phyloP scores from a whole-genome alignment of 2,888 invertebrate genomes.

The Pollenia griseotomentosa region DNA sequence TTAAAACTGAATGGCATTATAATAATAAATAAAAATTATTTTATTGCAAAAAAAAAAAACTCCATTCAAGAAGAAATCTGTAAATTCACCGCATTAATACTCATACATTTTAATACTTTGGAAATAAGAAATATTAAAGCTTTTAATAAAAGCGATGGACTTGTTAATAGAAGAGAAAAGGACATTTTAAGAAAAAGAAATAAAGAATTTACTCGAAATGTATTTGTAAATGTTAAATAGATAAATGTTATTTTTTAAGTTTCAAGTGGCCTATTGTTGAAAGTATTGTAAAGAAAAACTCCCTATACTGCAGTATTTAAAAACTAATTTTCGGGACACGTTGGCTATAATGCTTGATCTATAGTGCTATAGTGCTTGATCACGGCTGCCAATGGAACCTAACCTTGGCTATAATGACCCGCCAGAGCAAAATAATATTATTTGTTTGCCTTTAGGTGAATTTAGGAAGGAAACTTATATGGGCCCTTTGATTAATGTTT shows the following conservation, averaged over 20 bases:
- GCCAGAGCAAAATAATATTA: no score
- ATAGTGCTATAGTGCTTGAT: no score
- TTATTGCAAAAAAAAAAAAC: not conserved
- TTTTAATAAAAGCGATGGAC: slow-evolving; percentile 62
- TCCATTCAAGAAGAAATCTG: not conserved
- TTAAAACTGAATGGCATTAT: slow-evolving; percentile 25
- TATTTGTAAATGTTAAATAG: not conserved
- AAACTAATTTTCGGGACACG: no score
- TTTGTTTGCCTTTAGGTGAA: no score
- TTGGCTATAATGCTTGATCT: no score
- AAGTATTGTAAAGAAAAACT: no score
- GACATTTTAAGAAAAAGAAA: not conserved
- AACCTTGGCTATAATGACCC: no score
- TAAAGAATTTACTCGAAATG: not conserved
- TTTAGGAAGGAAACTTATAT: no score
- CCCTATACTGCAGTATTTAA: no score
- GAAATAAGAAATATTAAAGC: slow-evolving; percentile 34
- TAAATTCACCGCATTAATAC: not conserved
- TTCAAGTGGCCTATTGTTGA: not conserved
- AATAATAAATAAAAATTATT: slow-evolving; percentile 2
- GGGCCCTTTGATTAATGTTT: no score
- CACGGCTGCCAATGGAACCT: no score
- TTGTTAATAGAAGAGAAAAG: slow-evolving; percentile 54
- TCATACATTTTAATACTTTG: slow-evolving; percentile 28
- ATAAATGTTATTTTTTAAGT: slow-evolving; percentile 5